Conservation (phyloP, 2,888 invertebrate species). For the Cotesia congregata region DNA sequence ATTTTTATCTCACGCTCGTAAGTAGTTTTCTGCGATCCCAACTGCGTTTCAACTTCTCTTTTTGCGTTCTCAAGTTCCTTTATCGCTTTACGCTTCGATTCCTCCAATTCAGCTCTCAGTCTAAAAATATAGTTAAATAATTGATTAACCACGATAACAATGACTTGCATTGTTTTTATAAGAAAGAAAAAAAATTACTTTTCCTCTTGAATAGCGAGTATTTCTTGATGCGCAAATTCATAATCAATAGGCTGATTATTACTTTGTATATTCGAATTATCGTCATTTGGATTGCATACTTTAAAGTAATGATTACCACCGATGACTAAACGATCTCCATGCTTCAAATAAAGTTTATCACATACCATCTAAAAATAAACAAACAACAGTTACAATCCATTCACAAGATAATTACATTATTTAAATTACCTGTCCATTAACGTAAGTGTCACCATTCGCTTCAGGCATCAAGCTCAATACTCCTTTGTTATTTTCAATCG, state of each 20-base stretch:
- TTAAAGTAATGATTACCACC: constrained; percentile 75
- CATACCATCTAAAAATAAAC: constrained; percentile 63
- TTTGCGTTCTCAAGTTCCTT: constrained; percentile 67
- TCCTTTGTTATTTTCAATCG: constrained; percentile 71
- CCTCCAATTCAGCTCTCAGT: constrained; percentile 65
- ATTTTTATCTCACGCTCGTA: constrained; percentile 65
- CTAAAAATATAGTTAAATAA: constrained; percentile 60
- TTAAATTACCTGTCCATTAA: constrained; percentile 71
- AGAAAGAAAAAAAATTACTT: constrained; percentile 58
- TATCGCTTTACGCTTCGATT: constrained; percentile 66
- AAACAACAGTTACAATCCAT: constrained; percentile 1
- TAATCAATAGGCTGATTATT: constrained; percentile 70
- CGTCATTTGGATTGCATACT: constrained; percentile 71
- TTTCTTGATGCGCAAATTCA: constrained; percentile 73
- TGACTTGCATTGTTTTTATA: constrained; percentile 51
- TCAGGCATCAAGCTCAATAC: constrained; percentile 71
- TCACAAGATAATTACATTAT: constrained; percentile 7
- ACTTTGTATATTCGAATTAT: constrained; percentile 54
- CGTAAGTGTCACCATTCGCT: constrained; percentile 72
- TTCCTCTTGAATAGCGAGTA: constrained; percentile 72
- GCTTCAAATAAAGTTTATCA: constrained; percentile 67
- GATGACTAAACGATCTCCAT: constrained; percentile 74
- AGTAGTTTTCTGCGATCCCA: constrained; percentile 62
- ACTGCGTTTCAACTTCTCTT: constrained; percentile 62
- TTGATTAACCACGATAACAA: constrained; percentile 36